A percentile compares a stretch with the other conserved stretches of the same genome.
Evolutionary conservation across 2,888 invertebrate genomes (phyloP).

Genomic region (Bursaphelenchus okinawaensis): DNA sequence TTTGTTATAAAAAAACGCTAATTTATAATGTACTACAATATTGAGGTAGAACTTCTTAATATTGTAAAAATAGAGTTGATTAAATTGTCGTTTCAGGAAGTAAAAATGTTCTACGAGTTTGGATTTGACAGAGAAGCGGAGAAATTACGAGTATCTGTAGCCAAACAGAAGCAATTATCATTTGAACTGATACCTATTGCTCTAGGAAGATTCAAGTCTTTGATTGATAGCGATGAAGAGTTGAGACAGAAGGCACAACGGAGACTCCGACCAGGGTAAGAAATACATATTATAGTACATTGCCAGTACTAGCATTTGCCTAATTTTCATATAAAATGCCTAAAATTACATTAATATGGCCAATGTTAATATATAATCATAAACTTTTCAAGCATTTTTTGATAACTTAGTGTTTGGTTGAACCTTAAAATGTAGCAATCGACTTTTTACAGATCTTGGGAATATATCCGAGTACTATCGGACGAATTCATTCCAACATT

Average conservation of each 20-base stretch:
- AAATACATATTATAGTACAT: too few species aligned
- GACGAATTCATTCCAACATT: background rate
- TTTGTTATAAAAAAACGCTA: too few species aligned
- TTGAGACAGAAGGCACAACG: conserved; percentile 8
- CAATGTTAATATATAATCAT: background rate
- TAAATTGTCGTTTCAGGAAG: conserved; percentile 11
- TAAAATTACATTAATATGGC: too few species aligned
- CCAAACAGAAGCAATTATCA: background rate
- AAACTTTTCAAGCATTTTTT: background rate
- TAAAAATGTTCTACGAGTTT: conserved; percentile 16
- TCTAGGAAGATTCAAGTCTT: conserved; percentile 2
- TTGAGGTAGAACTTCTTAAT: too few species aligned
- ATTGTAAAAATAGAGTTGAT: background rate
- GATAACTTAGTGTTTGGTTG: too few species aligned
- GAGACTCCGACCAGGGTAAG: background rate
- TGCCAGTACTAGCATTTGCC: too few species aligned
- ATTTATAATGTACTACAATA: too few species aligned
- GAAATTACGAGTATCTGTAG: conserved; percentile 1
- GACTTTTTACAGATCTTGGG: background rate
- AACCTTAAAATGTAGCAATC: background rate
- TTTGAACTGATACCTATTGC: background rate
- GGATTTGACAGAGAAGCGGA: conserved; percentile 14
- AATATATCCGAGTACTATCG: background rate
- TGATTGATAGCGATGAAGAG: conserved; percentile 13
- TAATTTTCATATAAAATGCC: too few species aligned